A percentile compares a stretch with the other conserved stretches of the same genome.
These are phyloP conservation scores for Lucinisca nassula DNA, from an alignment of 2,888 invertebrate species.

Conservation along the genomic window DNA sequence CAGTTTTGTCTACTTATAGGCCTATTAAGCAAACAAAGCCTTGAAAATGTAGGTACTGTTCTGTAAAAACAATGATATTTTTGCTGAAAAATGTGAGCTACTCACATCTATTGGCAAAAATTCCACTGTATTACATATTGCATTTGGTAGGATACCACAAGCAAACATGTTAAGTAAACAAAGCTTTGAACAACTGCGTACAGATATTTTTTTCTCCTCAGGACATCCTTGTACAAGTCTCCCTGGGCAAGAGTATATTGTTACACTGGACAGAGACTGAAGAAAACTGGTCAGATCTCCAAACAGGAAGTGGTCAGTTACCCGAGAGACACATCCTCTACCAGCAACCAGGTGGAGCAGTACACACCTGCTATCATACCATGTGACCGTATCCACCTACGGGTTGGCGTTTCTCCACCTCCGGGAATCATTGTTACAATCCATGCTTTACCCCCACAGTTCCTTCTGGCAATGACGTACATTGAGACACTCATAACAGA, in stretches of 20 bases:
- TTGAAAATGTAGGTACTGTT: too few relatives aligned
- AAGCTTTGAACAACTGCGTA: too few relatives aligned
- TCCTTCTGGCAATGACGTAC: constrained; percentile 86
- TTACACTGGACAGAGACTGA: constrained; percentile 86
- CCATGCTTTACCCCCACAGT: constrained; percentile 87
- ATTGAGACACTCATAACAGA: constrained; percentile 86
- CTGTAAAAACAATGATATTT: too few relatives aligned
- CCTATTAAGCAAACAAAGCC: too few relatives aligned
- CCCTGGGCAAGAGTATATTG: constrained; percentile 87
- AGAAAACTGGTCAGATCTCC: constrained; percentile 83
- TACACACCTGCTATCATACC: constrained; percentile 86
- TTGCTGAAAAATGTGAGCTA: too few relatives aligned
- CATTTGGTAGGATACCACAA: too few relatives aligned
- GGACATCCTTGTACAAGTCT: constrained; percentile 84
- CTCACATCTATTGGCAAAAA: too few relatives aligned
- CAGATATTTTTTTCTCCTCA: constrained; percentile 63
- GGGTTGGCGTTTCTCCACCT: constrained; percentile 85
- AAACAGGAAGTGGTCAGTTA: constrained; percentile 86
- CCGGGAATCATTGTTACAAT: constrained; percentile 85
- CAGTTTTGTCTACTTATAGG: too few relatives aligned
- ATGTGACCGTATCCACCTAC: constrained; percentile 83
- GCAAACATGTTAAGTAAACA: too few relatives aligned
- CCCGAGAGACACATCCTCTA: constrained; percentile 83
- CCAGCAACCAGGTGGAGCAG: constrained; percentile 83
- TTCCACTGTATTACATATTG: too few relatives aligned